These are phyloP conservation scores for Sardina pilchardus DNA, from an alignment of 2,113 vertebrate genomes.

Conservation along the genomic window DNA sequence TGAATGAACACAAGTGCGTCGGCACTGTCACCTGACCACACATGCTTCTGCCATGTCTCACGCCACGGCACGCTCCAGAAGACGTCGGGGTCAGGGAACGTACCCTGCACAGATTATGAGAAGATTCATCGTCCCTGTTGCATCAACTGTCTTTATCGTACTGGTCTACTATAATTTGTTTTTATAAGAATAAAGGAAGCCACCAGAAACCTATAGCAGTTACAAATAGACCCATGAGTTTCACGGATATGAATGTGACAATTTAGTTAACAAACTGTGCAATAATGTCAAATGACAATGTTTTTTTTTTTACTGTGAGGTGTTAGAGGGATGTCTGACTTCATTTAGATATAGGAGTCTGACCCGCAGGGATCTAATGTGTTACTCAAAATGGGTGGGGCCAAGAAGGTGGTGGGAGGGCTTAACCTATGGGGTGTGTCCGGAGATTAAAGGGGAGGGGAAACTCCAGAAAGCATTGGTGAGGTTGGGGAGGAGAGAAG, in stretches of 20 bases:
- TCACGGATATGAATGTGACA: too few relatives aligned
- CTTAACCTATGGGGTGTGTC: background rate
- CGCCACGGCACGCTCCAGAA: background rate
- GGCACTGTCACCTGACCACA: background rate
- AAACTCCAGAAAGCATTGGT: constrained; percentile 3
- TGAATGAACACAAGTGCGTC: background rate
- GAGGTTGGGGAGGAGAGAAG: background rate
- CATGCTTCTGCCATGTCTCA: background rate
- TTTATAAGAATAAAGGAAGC: too few relatives aligned
- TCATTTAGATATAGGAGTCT: background rate
- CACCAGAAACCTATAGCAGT: too few relatives aligned
- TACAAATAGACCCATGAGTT: too few relatives aligned
- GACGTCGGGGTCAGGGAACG: too few relatives aligned
- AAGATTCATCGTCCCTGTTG: background rate
- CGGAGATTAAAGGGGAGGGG: background rate
- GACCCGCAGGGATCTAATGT: background rate
- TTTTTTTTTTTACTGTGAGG: background rate
- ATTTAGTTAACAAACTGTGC: background rate
- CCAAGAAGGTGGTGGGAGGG: background rate
- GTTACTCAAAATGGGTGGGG: background rate
- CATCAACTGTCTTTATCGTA: background rate
- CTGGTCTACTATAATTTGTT: too few relatives aligned
- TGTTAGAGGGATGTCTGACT: background rate
- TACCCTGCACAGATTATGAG: too few relatives aligned
- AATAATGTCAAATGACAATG: background rate